phyloP scores from a whole-genome alignment of 2,797 vertebrate genomes.

The Gouania willdenowi region DNA sequence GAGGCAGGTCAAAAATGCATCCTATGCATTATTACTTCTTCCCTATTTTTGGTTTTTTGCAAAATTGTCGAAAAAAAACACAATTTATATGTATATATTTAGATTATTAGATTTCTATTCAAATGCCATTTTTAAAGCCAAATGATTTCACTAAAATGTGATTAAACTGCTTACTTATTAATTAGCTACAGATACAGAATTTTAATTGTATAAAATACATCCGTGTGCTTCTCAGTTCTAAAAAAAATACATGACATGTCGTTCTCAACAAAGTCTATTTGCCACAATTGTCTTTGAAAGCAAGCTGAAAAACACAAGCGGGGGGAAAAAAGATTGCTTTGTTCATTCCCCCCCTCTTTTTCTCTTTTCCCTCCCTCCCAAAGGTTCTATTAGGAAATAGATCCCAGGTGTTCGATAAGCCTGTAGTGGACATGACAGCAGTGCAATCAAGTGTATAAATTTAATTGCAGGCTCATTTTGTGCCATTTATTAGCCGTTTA shows the following conservation, averaged over 20 bases:
- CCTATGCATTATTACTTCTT: conserved; percentile 20
- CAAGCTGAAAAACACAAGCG: conserved; percentile 44
- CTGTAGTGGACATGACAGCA: conserved; percentile 84
- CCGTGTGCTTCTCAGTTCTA: too few species aligned
- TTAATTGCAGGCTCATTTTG: conserved; percentile 86
- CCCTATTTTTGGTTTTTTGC: conserved; percentile 4
- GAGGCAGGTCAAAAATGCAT: conserved; percentile 48
- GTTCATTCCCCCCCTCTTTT: conserved; percentile 47
- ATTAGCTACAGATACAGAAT: conserved; percentile 30
- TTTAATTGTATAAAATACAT: conserved; percentile 34
- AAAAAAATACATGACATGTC: conserved; percentile 16
- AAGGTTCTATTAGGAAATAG: conserved; percentile 81
- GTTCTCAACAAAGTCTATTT: conserved; percentile 34
- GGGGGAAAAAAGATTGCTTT: conserved; percentile 57
- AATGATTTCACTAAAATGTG: conserved; percentile 12
- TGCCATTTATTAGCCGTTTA: conserved; percentile 83
- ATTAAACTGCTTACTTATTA: conserved; percentile 37
- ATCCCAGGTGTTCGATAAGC: conserved; percentile 85
- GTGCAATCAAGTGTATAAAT: conserved; percentile 86
- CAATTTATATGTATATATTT: too few species aligned
- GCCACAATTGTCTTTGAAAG: conserved; percentile 47
- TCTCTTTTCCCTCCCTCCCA: conserved; percentile 62
- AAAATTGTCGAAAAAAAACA: conserved; percentile 30
- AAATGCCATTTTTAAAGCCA: conserved; percentile 15
- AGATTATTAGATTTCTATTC: too few species aligned